phyloP scores from a whole-genome alignment of 2,797 vertebrate genomes.

The Bovichtus variegatus region DNA sequence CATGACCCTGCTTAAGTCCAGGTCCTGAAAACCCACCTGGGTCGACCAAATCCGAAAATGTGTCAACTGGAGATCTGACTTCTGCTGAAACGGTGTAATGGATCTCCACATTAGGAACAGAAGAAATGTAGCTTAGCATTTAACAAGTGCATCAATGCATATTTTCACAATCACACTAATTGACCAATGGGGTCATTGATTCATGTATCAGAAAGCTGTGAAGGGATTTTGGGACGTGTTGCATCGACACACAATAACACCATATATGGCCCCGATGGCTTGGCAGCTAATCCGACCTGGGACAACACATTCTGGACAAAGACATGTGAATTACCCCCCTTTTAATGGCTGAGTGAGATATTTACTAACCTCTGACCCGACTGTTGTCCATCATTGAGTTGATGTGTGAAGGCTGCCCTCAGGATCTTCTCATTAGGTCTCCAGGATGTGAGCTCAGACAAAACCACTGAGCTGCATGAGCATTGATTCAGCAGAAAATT shows the following conservation, averaged over 20 bases:
- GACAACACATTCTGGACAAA: neutral
- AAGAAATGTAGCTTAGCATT: neutral
- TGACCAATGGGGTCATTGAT: neutral
- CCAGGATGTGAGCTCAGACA: constrained; percentile 24
- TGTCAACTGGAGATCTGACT: neutral
- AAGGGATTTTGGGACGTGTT: no score
- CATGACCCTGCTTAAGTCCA: constrained; percentile 30
- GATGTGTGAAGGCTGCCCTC: constrained; percentile 16
- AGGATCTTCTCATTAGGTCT: constrained; percentile 38
- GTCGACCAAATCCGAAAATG: neutral
- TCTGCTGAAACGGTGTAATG: neutral
- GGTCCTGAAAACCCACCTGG: constrained; percentile 1
- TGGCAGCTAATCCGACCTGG: no score
- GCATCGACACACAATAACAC: no score
- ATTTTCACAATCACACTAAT: neutral
- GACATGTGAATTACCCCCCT: no score
- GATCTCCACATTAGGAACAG: neutral
- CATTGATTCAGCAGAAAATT: constrained; percentile 58
- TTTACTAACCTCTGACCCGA: constrained; percentile 29
- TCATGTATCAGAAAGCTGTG: no score
- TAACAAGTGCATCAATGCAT: neutral
- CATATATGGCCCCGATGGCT: no score
- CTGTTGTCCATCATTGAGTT: neutral
- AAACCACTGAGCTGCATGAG: constrained; percentile 33
- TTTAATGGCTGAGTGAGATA: neutral